Base-by-base conservation (phyloP, 2,113 vertebrate genomes). In the Rostratula benghalensis region DNA sequence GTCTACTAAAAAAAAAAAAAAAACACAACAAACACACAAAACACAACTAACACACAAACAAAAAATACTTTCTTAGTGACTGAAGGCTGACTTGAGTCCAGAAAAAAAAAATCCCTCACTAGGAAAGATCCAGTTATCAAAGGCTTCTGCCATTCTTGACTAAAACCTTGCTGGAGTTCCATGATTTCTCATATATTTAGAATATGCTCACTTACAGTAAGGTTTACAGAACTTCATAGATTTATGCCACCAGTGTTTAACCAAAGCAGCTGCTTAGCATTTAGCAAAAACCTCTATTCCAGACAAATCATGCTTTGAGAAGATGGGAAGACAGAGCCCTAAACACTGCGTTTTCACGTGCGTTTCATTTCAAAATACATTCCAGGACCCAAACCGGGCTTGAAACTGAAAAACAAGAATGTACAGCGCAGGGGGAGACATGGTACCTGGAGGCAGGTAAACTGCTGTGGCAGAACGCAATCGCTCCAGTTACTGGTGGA, bases 401-500 rank as follows among this genome's bases (percentile, higher is more conserved):
- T 1, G 1, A 56, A 51, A 60, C 31, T 60, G 60, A 41, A 56
- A 67, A 46, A 10, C 6, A 33, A 69, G 12, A 11, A 6, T 1
- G 13, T 21, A 54, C 9, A 68, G 48, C 28, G 79, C 35, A 39
- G 48, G 43, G 74, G 46, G 63, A 70, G 39, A 20, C 4, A 19
- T 6, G 7, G 35, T 7, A 61, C n/a, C n/a, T 19, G 35, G 35
- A 63, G 60, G 35, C 46, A 57, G 75, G 10, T 16, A 23, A n/a
- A 28, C 48, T 13, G 35, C 8, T 14, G 70, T 50, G 30, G 43
- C 64, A 65, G 21, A 35, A 73, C 1, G 0, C 30, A 48, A 12
- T 51, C 8, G 57, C 59, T 59, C 59, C 21, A 0, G 0, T 35
- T 27, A 16, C 13, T 1, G 1, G n/a, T 0, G 0, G 59, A 8